Conservation (phyloP, 2,797 vertebrate genomes). For the Amblyraja radiata region DNA sequence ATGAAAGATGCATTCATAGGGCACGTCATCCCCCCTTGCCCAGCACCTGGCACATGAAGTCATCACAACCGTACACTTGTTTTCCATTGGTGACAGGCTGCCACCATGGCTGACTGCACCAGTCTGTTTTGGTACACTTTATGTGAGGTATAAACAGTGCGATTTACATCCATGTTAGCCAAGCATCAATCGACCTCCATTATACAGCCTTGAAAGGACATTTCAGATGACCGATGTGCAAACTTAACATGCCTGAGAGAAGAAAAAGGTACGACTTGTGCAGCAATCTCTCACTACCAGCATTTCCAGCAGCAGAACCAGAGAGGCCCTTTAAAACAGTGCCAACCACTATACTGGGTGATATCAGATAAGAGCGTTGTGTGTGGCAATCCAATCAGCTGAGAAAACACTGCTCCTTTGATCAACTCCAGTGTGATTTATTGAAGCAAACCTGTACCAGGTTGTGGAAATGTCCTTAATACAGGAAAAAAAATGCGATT, state of each 20-base stretch:
- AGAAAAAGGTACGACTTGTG: constrained; percentile 12
- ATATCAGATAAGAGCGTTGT: constrained; percentile 33
- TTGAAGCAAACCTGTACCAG: constrained; percentile 20
- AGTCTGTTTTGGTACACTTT: constrained; percentile 26
- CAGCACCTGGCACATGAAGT: constrained; percentile 36
- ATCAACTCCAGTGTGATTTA: constrained; percentile 17
- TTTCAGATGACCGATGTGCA: not conserved
- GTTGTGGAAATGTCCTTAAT: not conserved
- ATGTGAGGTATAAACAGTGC: not conserved
- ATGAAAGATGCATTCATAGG: constrained; percentile 29
- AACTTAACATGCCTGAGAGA: constrained; percentile 22
- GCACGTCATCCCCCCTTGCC: not conserved
- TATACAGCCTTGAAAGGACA: constrained; percentile 1
- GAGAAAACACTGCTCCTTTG: not conserved
- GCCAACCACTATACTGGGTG: constrained; percentile 27
- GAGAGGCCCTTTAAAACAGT: constrained; percentile 8
- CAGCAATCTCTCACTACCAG: constrained; percentile 30
- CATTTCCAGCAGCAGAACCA: constrained; percentile 12
- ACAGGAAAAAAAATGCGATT: not conserved
- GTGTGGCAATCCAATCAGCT: constrained; percentile 31
- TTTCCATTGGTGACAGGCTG: constrained; percentile 18
- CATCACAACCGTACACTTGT: not conserved
- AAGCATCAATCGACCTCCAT: constrained; percentile 22
- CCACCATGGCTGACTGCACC: constrained; percentile 20
- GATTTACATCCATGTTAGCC: not conserved